Percentiles rank a stretch among this genome's conserved stretches.
Conservation (phyloP, 2,888 invertebrate genomes). For the Bombyx huttoni region DNA sequence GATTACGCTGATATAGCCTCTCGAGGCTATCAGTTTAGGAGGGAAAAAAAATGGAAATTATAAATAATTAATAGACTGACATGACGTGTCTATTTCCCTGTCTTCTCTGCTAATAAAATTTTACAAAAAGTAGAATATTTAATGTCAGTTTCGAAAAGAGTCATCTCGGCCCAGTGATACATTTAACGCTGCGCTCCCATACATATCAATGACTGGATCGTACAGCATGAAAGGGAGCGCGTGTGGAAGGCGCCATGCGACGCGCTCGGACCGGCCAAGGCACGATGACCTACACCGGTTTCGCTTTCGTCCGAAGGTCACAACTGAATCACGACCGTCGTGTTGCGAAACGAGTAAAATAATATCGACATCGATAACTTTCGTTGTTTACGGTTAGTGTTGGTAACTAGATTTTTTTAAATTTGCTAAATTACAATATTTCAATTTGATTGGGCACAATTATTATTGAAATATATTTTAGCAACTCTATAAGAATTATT, state of each 20-base stretch:
- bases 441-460: not conserved
- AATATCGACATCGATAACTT: slow-evolving; percentile 9
- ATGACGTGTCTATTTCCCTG: no score
- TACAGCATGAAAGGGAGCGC: slow-evolving; percentile 32
- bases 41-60: no score
- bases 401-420: not conserved
- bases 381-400: not conserved
- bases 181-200: not conserved
- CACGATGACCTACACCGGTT: slow-evolving; percentile 63
- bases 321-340: slow-evolving; percentile 37
- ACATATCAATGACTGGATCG: slow-evolving; percentile 2
- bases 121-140: no score
- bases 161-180: not conserved
- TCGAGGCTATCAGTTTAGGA: no score
- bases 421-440: not conserved
- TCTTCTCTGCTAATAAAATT: no score
- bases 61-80: no score
- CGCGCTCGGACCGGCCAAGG: slow-evolving; percentile 16
- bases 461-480: no score
- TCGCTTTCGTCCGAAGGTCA: slow-evolving; percentile 67
- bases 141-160: no score
- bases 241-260: slow-evolving; percentile 8
- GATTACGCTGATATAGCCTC: no score
- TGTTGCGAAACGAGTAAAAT: slow-evolving; percentile 8
- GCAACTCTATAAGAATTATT: no score